Conservation (phyloP, 2,888 invertebrate species). For the Caenorhabditis becei region DNA sequence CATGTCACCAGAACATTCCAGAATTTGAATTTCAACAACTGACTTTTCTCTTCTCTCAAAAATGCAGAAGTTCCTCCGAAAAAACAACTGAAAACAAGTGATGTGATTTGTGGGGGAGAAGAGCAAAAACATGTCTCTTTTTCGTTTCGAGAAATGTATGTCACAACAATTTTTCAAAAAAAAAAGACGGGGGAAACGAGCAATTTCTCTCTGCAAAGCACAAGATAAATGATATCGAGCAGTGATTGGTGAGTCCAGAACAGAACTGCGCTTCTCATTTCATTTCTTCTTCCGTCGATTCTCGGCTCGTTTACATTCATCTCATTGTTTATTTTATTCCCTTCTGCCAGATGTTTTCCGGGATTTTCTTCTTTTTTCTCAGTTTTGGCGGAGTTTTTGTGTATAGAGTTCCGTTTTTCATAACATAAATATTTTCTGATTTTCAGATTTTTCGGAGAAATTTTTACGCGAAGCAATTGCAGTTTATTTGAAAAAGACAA, state of each 20-base stretch:
- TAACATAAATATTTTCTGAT: background rate
- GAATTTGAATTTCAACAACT: background rate
- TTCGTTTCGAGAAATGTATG: background rate
- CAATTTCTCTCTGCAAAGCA: conserved; percentile 26
- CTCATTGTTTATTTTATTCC: conserved; percentile 56
- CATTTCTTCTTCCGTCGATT: conserved; percentile 27
- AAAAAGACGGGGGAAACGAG: conserved; percentile 5
- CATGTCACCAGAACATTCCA: no score
- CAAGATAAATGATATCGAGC: conserved; percentile 41
- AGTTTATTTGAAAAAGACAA: conserved; percentile 46
- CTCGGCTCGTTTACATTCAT: conserved; percentile 26
- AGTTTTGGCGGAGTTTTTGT: background rate
- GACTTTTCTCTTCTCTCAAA: background rate
- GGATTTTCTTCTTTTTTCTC: background rate
- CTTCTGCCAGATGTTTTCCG: conserved; percentile 37
- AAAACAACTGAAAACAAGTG: conserved; percentile 11
- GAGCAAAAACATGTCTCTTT: conserved; percentile 9
- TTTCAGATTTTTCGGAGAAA: background rate
- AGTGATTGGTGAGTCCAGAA: conserved; percentile 16
- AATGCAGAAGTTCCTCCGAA: background rate
- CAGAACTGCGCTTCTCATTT: conserved; percentile 7
- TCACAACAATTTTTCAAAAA: conserved; percentile 11
- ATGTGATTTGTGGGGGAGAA: conserved; percentile 6
- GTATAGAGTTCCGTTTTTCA: background rate
- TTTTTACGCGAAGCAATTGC: conserved; percentile 49